These are phyloP conservation scores for Julus scanicus DNA, from an alignment of 2,888 invertebrate genomes.

Conservation along the genomic window DNA sequence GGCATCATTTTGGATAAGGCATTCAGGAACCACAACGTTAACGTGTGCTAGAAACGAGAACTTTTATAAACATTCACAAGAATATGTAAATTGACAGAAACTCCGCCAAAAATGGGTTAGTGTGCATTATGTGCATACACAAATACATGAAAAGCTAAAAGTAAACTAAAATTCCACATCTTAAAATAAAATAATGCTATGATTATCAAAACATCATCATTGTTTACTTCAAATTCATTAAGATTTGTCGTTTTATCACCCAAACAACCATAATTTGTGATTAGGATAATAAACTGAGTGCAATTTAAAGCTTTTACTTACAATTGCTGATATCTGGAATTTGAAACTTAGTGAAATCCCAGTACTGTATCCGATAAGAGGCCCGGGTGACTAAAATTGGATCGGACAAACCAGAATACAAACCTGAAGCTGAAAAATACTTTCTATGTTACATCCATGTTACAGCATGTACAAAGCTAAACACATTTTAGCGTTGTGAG, in stretches of 20 bases:
- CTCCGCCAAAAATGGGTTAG: conserved; percentile 51
- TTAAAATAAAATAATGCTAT: too few species aligned
- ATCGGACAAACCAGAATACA: conserved; percentile 53
- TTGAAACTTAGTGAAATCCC: conserved; percentile 80
- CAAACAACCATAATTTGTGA: neutral
- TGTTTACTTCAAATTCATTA: too few species aligned
- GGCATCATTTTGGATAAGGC: conserved; percentile 88
- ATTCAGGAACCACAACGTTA: conserved; percentile 82
- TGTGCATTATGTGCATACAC: too few species aligned
- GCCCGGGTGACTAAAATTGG: conserved; percentile 52
- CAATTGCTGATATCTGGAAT: conserved; percentile 81
- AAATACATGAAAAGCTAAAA: too few species aligned
- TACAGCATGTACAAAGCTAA: neutral
- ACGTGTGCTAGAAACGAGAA: conserved; percentile 65
- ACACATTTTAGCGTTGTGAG: neutral
- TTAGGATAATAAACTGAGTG: neutral
- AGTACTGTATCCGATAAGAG: conserved; percentile 83
- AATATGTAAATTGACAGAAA: conserved; percentile 56
- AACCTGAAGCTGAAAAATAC: conserved; percentile 53
- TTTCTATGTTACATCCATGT: neutral
- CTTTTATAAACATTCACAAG: neutral
- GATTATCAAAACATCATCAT: too few species aligned
- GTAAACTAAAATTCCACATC: too few species aligned
- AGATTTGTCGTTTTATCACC: neutral
- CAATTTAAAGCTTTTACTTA: conserved; percentile 68